Conservation (phyloP, 2,113 vertebrate species). For the Aphyosemion australe region DNA sequence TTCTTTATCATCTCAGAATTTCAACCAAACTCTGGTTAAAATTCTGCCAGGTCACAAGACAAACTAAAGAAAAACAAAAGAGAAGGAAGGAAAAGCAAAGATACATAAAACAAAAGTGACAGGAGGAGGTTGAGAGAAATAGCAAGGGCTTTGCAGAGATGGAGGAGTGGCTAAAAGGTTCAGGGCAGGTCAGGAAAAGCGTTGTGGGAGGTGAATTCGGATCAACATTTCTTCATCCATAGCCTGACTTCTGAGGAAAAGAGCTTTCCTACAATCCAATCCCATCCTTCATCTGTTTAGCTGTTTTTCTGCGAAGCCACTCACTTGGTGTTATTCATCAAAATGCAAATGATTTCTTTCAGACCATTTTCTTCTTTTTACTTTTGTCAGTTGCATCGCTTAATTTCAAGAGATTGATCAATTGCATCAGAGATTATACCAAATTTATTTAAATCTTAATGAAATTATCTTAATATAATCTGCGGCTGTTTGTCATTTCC, state of each 20-base stretch:
- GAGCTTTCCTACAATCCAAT: conserved; percentile 59
- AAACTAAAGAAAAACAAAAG: conserved; percentile 63
- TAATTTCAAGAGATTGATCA: conserved; percentile 50
- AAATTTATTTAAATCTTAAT: conserved; percentile 21
- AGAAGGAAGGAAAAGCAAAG: conserved; percentile 70
- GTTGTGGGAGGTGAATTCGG: conserved; percentile 71
- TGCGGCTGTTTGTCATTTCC: conserved; percentile 48
- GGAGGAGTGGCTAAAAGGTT: conserved; percentile 74
- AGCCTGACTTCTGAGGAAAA: conserved; percentile 75
- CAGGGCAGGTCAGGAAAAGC: conserved; percentile 68
- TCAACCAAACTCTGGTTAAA: conserved; percentile 78
- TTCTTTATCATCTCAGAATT: conserved; percentile 79
- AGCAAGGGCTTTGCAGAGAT: conserved; percentile 76
- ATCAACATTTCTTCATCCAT: conserved; percentile 78
- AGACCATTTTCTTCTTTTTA: conserved; percentile 27
- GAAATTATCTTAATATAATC: conserved; percentile 36
- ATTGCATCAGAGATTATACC: conserved; percentile 17
- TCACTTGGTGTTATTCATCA: conserved; percentile 53
- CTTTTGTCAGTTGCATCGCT: conserved; percentile 44
- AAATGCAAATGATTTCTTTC: conserved; percentile 57
- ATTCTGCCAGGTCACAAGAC: conserved; percentile 80
- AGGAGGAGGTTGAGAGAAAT: conserved; percentile 79
- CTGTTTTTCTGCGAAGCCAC: conserved; percentile 47
- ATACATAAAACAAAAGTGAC: conserved; percentile 74
- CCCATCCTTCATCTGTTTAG: conserved; percentile 51